A percentile compares a stretch with the other conserved stretches of the same genome.
These are phyloP conservation scores for Mycalesis mineus DNA, from an alignment of 2,888 invertebrate genomes.

Conservation along the genomic window DNA sequence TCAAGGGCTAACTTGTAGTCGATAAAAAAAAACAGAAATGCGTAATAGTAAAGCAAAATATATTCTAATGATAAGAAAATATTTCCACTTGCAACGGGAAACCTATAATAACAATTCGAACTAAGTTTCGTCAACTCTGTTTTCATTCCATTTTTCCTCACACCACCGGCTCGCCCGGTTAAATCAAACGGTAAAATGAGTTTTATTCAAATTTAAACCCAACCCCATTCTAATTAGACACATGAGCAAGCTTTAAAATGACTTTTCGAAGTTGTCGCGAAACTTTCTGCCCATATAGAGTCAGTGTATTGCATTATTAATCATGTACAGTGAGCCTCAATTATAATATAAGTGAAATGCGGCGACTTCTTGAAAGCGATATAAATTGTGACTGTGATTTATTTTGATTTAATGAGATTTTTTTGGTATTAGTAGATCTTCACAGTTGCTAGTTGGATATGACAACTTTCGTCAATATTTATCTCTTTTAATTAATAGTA, in stretches of 20 bases:
- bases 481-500: no score
- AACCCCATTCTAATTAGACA: conserved; percentile 13
- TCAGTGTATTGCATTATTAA: conserved; percentile 28
- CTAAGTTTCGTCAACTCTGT: conserved; percentile 11
- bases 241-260: conserved; percentile 1
- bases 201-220: conserved; percentile 7
- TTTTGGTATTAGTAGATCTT: no score
- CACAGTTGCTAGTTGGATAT: no score
- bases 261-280: conserved; percentile 9
- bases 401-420: no score
- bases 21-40: background rate
- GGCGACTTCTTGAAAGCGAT: no score
- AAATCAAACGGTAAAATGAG: background rate
- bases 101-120: conserved; percentile 18
- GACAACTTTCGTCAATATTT: no score
- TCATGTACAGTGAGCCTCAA: conserved; percentile 19
- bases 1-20: no score
- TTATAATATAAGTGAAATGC: background rate
- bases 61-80: background rate
- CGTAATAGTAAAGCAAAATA: background rate
- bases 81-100: background rate
- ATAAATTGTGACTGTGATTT: no score
- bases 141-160: conserved; percentile 23
- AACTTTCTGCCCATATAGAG: conserved; percentile 11
- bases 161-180: conserved; percentile 2